These are phyloP conservation scores for Tokudaia tokunoshimensis DNA, from an alignment of 2,797 vertebrate genomes.

Conservation along the genomic window DNA sequence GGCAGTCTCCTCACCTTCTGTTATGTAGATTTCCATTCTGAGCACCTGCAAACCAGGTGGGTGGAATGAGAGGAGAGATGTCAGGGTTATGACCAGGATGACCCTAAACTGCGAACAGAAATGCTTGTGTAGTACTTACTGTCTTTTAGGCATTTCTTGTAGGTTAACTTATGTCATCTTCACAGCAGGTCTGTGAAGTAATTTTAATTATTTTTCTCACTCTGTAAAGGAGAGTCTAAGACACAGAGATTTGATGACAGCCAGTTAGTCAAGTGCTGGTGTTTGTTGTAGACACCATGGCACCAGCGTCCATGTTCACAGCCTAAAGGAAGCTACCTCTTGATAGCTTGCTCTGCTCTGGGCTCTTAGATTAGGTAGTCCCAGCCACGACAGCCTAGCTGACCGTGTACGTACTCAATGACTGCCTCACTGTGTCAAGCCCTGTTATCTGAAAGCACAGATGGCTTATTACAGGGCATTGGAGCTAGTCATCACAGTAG, in stretches of 20 bases:
- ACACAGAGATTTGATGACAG: slow-evolving; percentile 44
- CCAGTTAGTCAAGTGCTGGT: slow-evolving; percentile 39
- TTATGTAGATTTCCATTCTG: slow-evolving; percentile 59
- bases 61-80: slow-evolving; percentile 66
- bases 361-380: slow-evolving; percentile 52
- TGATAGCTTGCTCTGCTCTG: slow-evolving; percentile 49
- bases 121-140: slow-evolving; percentile 13
- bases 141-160: slow-evolving; percentile 40
- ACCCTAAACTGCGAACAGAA: slow-evolving; percentile 48
- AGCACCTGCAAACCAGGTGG: slow-evolving; percentile 43
- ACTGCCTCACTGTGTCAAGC: neutral
- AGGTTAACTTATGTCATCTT: slow-evolving; percentile 60
- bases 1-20: slow-evolving; percentile 56
- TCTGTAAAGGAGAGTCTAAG: slow-evolving; percentile 66
- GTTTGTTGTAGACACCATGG: slow-evolving; percentile 34
- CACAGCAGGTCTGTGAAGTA: slow-evolving; percentile 43
- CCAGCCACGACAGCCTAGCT: slow-evolving; percentile 5
- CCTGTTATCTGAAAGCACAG: slow-evolving; percentile 45
- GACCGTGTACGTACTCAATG: slow-evolving; percentile 1
- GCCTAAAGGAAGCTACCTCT: slow-evolving; percentile 41
- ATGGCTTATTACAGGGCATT: slow-evolving; percentile 19
- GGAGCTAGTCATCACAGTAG: neutral
- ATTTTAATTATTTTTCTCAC: slow-evolving; percentile 57
- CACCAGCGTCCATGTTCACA: slow-evolving; percentile 53
- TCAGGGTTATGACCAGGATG: slow-evolving; percentile 9